Conservation (phyloP, 2,113 vertebrate genomes). For the Nanorana parkeri region DNA sequence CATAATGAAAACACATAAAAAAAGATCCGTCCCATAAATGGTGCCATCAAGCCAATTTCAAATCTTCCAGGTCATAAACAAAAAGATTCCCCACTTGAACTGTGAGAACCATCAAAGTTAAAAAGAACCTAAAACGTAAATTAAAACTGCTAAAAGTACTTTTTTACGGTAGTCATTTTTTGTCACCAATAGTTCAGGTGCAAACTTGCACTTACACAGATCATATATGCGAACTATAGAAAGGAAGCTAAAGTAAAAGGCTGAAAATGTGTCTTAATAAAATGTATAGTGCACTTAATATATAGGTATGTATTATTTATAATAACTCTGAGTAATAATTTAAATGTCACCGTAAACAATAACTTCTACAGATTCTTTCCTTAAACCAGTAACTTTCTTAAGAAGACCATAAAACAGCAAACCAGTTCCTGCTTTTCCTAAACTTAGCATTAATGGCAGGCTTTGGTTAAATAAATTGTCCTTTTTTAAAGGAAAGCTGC, state of each 20-base stretch:
- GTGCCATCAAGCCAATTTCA: conserved; percentile 49
- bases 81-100: conserved; percentile 21
- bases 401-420: conserved; percentile 43
- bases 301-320: conserved; percentile 40
- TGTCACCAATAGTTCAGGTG: conserved; percentile 20
- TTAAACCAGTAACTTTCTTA: conserved; percentile 50
- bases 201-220: conserved; percentile 26
- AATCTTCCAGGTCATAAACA: neutral
- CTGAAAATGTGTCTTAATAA: conserved; percentile 53
- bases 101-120: conserved; percentile 18
- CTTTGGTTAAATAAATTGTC: conserved; percentile 35
- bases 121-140: conserved; percentile 25
- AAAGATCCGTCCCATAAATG: conserved; percentile 51
- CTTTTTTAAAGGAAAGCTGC: conserved; percentile 18
- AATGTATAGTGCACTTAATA: conserved; percentile 49
- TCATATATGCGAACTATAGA: conserved; percentile 23
- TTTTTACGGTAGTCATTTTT: neutral
- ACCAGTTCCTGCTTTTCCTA: neutral
- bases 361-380: conserved; percentile 48
- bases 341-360: conserved; percentile 42
- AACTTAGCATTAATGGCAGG: conserved; percentile 1
- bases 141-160: conserved; percentile 27
- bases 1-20: conserved; percentile 63
- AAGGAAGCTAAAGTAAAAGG: conserved; percentile 39
- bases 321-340: conserved; percentile 55